phyloP scores from a whole-genome alignment of 2,888 invertebrate species.

The Parapristionchus giblindavisi region DNA sequence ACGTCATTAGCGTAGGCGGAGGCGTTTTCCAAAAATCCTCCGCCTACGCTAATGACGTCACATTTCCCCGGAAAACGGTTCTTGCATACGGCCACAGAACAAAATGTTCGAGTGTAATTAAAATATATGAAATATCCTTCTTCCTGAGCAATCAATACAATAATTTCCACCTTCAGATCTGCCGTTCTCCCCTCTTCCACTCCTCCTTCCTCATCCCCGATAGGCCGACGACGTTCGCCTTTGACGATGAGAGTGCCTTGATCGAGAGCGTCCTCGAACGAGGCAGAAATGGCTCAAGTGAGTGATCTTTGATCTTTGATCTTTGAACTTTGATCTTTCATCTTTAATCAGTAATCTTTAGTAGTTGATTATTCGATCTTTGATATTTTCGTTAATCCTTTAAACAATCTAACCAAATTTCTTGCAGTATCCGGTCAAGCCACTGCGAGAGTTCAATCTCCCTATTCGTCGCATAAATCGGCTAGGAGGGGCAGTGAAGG shows the following conservation, averaged over 20 bases:
- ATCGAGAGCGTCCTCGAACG: conserved; percentile 18
- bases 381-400: no score
- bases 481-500: conserved; percentile 33
- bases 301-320: no score
- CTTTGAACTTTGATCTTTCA: no score
- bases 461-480: not conserved
- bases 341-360: not conserved
- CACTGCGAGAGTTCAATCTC: conserved; percentile 27
- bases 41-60: no score
- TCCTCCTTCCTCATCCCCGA: conserved; percentile 56
- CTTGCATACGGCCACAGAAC: no score
- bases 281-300: conserved; percentile 34
- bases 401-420: not conserved
- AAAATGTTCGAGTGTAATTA: no score
- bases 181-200: conserved; percentile 58
- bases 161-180: conserved; percentile 42
- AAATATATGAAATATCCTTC: not conserved
- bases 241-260: conserved; percentile 43
- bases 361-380: no score
- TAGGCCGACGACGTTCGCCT: conserved; percentile 54
- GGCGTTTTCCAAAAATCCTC: no score
- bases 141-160: not conserved
- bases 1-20: no score
- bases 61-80: no score
- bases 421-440: conserved; percentile 15